Conservation (phyloP, 2,113 vertebrate genomes). For the Urocitellus parryii region DNA sequence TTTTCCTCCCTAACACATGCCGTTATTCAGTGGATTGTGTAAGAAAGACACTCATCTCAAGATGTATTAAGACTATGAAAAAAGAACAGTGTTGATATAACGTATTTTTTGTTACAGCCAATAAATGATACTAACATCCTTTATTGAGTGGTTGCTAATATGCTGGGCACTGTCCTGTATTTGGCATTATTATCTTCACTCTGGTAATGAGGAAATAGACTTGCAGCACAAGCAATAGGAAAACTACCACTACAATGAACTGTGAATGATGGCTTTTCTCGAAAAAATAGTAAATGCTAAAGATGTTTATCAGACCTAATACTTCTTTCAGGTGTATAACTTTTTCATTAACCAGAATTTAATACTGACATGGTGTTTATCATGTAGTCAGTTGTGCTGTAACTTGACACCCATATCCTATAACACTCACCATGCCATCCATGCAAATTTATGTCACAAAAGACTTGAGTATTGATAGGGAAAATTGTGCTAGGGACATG, state of each 20-base stretch:
- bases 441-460: neutral
- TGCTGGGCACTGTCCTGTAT: neutral
- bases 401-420: neutral
- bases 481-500: neutral
- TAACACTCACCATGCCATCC: neutral
- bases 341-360: neutral
- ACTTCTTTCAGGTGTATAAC: neutral
- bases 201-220: neutral
- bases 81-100: neutral
- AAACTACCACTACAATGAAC: neutral
- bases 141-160: neutral
- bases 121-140: neutral
- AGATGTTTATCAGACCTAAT: neutral
- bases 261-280: neutral
- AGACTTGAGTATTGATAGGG: neutral
- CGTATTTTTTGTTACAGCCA: neutral
- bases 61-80: neutral
- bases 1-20: neutral
- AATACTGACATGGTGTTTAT: neutral
- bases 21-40: neutral
- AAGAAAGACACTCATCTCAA: constrained; percentile 16
- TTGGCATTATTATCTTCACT: neutral
- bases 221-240: neutral
- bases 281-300: neutral
- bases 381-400: neutral